Conservation (phyloP, 2,797 vertebrate genomes). For the Antrozous pallidus region DNA sequence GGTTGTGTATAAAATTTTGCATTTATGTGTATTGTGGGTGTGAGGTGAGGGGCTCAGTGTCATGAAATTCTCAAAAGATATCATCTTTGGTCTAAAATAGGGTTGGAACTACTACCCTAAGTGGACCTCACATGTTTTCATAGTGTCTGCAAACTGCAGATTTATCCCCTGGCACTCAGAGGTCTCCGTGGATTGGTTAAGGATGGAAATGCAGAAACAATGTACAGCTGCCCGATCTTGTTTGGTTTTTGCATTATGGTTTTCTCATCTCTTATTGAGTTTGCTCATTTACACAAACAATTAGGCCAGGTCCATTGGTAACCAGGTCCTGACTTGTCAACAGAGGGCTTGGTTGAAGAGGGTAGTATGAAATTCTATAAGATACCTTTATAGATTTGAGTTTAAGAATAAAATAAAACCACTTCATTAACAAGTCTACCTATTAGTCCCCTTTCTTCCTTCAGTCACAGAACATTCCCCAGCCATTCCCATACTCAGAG, state of each 20-base stretch:
- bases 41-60: not conserved
- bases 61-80: not conserved
- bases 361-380: not conserved
- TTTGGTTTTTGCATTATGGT: not conserved
- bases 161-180: not conserved
- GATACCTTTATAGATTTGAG: not conserved
- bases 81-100: not conserved
- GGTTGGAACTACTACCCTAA: not conserved
- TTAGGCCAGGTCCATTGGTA: not conserved
- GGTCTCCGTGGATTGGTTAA: not conserved
- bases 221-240: constrained; percentile 33
- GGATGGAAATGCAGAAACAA: not conserved
- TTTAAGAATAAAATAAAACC: not conserved
- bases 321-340: constrained; percentile 44
- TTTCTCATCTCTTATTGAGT: not conserved
- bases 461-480: not conserved
- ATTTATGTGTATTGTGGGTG: not conserved
- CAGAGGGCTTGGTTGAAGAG: not conserved
- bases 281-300: not conserved
- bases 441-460: not conserved
- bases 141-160: not conserved
- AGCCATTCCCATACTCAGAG: not conserved
- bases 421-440: not conserved
- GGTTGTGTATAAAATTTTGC: not conserved
- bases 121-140: not conserved